Evolutionary conservation across 2,888 invertebrate genomes (phyloP), one percentile per base, ranked within the genome.

Genomic region (Trissolcus brochymenae): DNA sequence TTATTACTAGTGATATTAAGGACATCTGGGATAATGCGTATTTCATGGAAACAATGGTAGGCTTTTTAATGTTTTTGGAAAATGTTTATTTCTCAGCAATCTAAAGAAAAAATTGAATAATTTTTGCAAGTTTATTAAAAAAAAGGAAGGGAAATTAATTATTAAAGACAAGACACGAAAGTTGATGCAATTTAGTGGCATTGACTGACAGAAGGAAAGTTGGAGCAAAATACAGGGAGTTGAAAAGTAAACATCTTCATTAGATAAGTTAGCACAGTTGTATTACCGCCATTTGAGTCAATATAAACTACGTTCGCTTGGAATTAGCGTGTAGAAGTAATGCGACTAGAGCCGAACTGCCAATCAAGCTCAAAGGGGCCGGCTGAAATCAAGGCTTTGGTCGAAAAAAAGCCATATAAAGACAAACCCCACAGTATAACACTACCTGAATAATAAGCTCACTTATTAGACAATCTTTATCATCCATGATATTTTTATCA

Each of bases 11-110:
- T 83, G 93, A 93, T 90, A 91, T 95, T 86, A 94, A 93, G 91
- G 95, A 95, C 90, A 91, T 95, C 86, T 95, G 95, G 94, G 94
- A 94, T 89, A 35, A 11, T 35, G 92, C 94, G 84, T 95, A 94
- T 91, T 91, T 95, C 88, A 80, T 84, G 61, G 95, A 95, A 91
- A 93, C 95, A 93, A 62, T 68, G 29, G 95, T 95, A 90, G 94
- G 94, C 92, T 46, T 14, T 46, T 3, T 46, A 3, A 7, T 46
- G 16, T 43, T n/a, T 51, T 29, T 29, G 7, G 29, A 54, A n/a
- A 14, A 35, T 14, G 25, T 25, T 25, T 25, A 6, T 6, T 43
- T 43, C 1, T 14, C 0, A 6, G 13, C 11, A 9, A n/a, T 3
- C 4, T 0, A 43, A 43, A 43, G 43, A 43, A 13, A 43, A 25